Base-by-base conservation (phyloP, 2,797 vertebrate genomes). In the Octomys mimax region DNA sequence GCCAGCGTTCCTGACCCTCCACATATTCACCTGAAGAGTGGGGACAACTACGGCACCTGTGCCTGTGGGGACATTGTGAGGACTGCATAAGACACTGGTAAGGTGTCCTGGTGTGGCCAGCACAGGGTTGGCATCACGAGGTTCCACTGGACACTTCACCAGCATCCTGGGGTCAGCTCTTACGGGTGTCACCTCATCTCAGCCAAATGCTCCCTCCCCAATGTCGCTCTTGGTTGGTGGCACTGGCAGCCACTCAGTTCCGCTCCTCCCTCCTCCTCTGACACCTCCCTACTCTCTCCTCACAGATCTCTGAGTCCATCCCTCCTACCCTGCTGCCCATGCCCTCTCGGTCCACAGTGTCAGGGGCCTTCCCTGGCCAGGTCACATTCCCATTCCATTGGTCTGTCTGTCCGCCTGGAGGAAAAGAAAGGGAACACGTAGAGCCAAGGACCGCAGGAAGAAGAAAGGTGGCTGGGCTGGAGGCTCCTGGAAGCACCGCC, bases 301-400 rank as follows among this genome's bases (percentile, higher is more conserved):
- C 59, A 7, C 36, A 39, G 71, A 49, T 16, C 62, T 78, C 49
- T 0, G 52, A 39, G 1, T 42, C 92, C 6, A 0, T 21, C 86
- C 21, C 3, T 24, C 52, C 18, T 49, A 1, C 0, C 61, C 57
- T 21, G n/a, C 46, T 13, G 1, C 61, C 52, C 19, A 0, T 0
- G 71, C 49, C 68, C 28, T 39, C 46, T 59, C 14, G 42, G n/a
- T n/a, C 81, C 71, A 14, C 26, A 36, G 6, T 19, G 5, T n/a
- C n/a, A 16, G 19, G 22, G 13, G 1, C 22, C 14, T 28, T 42
- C 54, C 24, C 68, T n/a, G 42, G 19, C 83, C 62, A 10, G 36
- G 28, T 10, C n/a, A 14, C 24, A 49, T 49, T 22, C 7, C 0
- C 4, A 31, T 46, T 42, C 11, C 14, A 22, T 28, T 61, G 9